Evolutionary conservation across 2,113 vertebrate species (phyloP), one percentile per base, ranked within the genome.

Genomic region (Cricetomys ansorgei): DNA sequence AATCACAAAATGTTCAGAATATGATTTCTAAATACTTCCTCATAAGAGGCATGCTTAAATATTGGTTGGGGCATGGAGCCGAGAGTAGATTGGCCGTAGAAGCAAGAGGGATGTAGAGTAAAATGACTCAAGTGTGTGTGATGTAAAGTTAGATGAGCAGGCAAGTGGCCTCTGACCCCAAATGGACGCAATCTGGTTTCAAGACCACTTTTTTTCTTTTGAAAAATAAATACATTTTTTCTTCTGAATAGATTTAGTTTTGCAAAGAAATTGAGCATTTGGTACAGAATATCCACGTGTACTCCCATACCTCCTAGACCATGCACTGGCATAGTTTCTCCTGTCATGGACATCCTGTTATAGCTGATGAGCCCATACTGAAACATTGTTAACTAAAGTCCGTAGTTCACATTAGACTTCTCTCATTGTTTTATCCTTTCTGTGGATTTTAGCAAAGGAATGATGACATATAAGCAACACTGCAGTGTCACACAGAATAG

Each of bases 1-100:
- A 97, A 87, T 95, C 97, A 97, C 50, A 2, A 95, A 97, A 65
- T 91, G 50, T 97, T 96, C 81, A 87, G 67, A 97, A 96, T 92
- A 89, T 0, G 40, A 48, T 86, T 96, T 87, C 76, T 93, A 96
- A 96, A 96, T 64, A 21, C 15, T 94, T 84, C 50, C 53, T 92
- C 4, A 3, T n/a, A 64, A 64, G 31, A 96, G 40, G 81, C 8
- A 37, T 25, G 12, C 43, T 91, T 96, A 95, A 96, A 86, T 94
- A 79, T 57, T 57, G n/a, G 80, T 97, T 85, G 29, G 59, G 3
- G 48, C 83, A 73, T 31, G 53, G 48, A 55, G 57, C 90, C 12
- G 62, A 85, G 72, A 72, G 88, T 16, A 92, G n/a, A 48, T 72
- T 37, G 59, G 13, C 59, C 25, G 69, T 5, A 13, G 75, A 70